Base-by-base conservation (phyloP, 2,113 vertebrate genomes). In the Parotia lawesii region DNA sequence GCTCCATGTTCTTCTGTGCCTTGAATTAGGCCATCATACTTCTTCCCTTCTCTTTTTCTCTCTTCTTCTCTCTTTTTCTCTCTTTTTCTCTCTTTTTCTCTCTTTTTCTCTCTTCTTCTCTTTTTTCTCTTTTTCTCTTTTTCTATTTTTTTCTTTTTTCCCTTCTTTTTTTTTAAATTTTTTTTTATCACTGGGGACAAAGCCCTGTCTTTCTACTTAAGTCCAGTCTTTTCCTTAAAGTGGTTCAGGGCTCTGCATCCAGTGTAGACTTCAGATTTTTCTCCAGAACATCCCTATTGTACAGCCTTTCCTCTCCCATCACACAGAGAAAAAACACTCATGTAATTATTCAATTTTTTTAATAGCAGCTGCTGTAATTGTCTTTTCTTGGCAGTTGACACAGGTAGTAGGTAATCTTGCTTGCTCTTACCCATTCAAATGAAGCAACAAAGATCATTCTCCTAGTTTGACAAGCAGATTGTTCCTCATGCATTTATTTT, bases 401-500 rank as follows among this genome's bases (percentile, higher is more conserved):
- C 22, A 88, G 82, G 90, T 95, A 38, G 58, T 85, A 83, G 82
- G 85, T 90, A 48, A 62, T 87, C 58, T 83, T 79, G 12, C 74
- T 94, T 12, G 0, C 60, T 91, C 42, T 88, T 74, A 66, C 42
- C 23, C 38, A 86, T 92, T 90, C 88, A 92, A 88, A 96, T 85
- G 75, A 93, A 83, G 64, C 56, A 92, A 47, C 85, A 83, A 73
- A 90, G 51, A 83, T 88, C 15, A 62, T 93, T 93, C 75, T 94
- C 47, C 19, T 60, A 28, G 56, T 83, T 60, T 71, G 48, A 92
- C 64, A 71, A 58, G 47, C 51, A 86, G 35, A 37, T 45, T 89
- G 23, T 85, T 96, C 85, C 29, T 16, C 57, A 17, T 85, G 19
- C n/a, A 15, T 69, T 91, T 75, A 72, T 87, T 90, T 93, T 82